Conservation (phyloP, 2,888 invertebrate species). For the Hirtodrosophila histrioides region DNA sequence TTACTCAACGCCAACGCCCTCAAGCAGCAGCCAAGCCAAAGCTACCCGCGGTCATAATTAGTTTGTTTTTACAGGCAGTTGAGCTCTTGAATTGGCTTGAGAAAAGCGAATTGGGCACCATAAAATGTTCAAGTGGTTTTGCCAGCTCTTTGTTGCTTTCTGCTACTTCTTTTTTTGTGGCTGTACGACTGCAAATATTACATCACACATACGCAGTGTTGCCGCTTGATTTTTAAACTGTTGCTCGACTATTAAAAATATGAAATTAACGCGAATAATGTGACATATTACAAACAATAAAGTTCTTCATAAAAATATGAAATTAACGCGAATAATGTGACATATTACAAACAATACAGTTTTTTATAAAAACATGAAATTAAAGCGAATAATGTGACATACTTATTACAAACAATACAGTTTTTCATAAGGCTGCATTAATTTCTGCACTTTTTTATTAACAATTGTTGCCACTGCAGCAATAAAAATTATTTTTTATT, state of each 20-base stretch:
- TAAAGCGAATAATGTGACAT: background rate
- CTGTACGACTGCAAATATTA: slow-evolving; percentile 39
- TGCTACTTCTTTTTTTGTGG: background rate
- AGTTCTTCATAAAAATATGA: background rate
- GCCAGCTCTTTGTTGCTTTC: slow-evolving; percentile 5
- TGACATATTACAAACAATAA: background rate
- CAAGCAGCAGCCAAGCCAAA: slow-evolving; percentile 19
- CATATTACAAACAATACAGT: background rate
- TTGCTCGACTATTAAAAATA: background rate
- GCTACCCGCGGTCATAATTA: slow-evolving; percentile 74
- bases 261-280: background rate
- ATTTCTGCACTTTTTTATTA: too few species aligned
- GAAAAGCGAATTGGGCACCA: slow-evolving; percentile 43
- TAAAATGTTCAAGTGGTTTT: slow-evolving; percentile 49
- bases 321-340: background rate
- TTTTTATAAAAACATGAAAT: slow-evolving; percentile 2
- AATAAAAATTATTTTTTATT: too few species aligned
- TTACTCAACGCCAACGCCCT: slow-evolving; percentile 55
- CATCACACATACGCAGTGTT: slow-evolving; percentile 57
- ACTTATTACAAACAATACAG: background rate
- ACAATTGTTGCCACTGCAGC: too few species aligned
- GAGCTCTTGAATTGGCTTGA: slow-evolving; percentile 64
- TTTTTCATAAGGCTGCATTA: background rate
- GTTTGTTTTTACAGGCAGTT: slow-evolving; percentile 76
- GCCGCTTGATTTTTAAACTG: background rate